Conservation (phyloP, 2,888 invertebrate species). For the Stenurella melanura region DNA sequence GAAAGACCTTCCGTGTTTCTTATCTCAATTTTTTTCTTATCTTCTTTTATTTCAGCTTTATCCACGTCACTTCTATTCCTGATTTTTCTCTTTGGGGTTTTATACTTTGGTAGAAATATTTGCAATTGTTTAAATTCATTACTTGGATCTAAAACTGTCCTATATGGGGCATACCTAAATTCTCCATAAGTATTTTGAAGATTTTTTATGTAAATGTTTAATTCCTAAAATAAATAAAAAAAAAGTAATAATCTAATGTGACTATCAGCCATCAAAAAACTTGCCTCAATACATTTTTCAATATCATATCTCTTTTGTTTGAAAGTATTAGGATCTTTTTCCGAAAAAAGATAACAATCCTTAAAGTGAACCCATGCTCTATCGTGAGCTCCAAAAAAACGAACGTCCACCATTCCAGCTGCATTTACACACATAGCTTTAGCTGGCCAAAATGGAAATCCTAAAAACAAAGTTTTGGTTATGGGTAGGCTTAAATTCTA, state of each 20-base stretch:
- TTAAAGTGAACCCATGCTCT: conserved; percentile 91
- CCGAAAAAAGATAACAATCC: conserved; percentile 89
- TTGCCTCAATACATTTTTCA: conserved; percentile 78
- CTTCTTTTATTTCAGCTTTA: conserved; percentile 23
- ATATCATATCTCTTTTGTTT: conserved; percentile 78
- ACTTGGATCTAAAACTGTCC: conserved; percentile 80
- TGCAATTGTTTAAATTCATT: conserved; percentile 79
- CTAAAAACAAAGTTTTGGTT: conserved; percentile 65
- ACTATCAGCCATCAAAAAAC: conserved; percentile 4
- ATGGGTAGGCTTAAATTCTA: not conserved
- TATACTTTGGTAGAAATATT: conserved; percentile 77
- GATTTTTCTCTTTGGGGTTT: conserved; percentile 34
- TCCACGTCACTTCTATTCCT: conserved; percentile 17
- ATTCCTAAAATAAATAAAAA: conserved; percentile 76
- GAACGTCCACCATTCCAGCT: conserved; percentile 86
- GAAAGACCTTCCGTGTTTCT: not conserved
- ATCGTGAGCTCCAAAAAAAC: conserved; percentile 97
- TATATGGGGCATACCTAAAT: conserved; percentile 84
- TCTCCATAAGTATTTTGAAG: conserved; percentile 82
- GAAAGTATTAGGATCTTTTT: conserved; percentile 82
- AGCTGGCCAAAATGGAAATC: conserved; percentile 98
- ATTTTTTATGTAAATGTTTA: conserved; percentile 84
- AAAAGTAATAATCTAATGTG: not conserved
- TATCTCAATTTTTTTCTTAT: conserved; percentile 26
- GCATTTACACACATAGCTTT: conserved; percentile 86